These are phyloP conservation scores for Goniozus legneri DNA, from an alignment of 1,140 invertebrate species.

Conservation along the genomic window DNA sequence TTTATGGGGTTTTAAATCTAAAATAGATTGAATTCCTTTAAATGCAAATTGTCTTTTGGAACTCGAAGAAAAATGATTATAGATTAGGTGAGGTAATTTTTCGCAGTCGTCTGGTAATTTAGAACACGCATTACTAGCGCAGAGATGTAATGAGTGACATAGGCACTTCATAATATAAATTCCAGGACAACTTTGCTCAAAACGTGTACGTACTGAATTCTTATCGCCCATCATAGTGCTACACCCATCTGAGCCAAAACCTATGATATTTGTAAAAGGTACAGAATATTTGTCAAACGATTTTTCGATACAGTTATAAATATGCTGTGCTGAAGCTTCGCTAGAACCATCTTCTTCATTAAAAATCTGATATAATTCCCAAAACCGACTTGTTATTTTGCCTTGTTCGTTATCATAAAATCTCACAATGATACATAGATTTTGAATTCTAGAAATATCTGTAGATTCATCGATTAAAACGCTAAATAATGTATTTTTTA, in stretches of 20 bases:
- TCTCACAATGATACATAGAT: conserved; percentile 15
- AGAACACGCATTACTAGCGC: conserved; percentile 39
- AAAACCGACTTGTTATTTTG: conserved; percentile 32
- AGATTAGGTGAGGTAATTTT: conserved; percentile 35
- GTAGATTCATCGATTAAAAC: conserved; percentile 25
- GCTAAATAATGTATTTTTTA: conserved; percentile 17
- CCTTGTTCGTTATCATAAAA: conserved; percentile 28
- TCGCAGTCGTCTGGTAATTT: conserved; percentile 32
- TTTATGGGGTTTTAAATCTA: conserved; percentile 19
- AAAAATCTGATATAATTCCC: conserved; percentile 34
- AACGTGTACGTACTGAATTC: conserved; percentile 35
- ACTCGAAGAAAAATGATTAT: conserved; percentile 36
- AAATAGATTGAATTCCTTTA: conserved; percentile 20
- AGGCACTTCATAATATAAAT: conserved; percentile 44
- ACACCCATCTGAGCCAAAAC: conserved; percentile 40
- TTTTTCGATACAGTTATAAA: conserved; percentile 27
- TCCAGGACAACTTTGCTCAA: conserved; percentile 28
- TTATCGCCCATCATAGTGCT: conserved; percentile 40
- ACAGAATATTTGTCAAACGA: conserved; percentile 28
- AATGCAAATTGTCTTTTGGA: conserved; percentile 32
- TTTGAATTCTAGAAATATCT: conserved; percentile 17
- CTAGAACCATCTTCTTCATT: conserved; percentile 13
- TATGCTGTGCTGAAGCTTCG: conserved; percentile 30
- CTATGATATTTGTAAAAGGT: conserved; percentile 35
- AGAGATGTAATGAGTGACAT: conserved; percentile 45